phyloP scores from a whole-genome alignment of 2,888 invertebrate genomes.

The Agrilus biguttatus region DNA sequence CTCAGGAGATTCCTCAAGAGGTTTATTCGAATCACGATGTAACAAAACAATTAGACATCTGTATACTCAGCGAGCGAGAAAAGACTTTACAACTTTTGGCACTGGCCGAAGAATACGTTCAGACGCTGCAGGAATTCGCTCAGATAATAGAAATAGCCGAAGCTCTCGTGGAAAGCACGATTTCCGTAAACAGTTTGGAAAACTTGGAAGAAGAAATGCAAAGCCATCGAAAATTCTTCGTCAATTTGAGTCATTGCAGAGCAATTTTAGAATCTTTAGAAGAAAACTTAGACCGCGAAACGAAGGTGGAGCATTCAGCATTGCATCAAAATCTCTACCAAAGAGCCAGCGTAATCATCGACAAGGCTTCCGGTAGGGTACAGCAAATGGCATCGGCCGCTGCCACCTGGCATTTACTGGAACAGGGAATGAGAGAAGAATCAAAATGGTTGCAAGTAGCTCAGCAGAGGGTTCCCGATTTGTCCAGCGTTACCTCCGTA shows the following conservation, averaged over 20 bases:
- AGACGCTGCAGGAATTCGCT: slow-evolving; percentile 72
- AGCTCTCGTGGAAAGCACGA: slow-evolving; percentile 61
- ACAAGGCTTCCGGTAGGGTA: slow-evolving; percentile 65
- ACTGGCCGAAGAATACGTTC: slow-evolving; percentile 74
- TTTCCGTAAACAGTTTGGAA: slow-evolving; percentile 58
- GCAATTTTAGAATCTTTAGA: slow-evolving; percentile 76
- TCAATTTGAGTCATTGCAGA: slow-evolving; percentile 74
- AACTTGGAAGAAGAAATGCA: slow-evolving; percentile 83
- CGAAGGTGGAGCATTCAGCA: slow-evolving; percentile 54
- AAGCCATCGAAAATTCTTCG: slow-evolving; percentile 78
- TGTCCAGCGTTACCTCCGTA: slow-evolving; percentile 64
- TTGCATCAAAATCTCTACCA: slow-evolving; percentile 65
- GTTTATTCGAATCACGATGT: slow-evolving; percentile 51
- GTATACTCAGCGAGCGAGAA: slow-evolving; percentile 57
- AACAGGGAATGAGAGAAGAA: slow-evolving; percentile 73
- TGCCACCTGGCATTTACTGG: slow-evolving; percentile 67
- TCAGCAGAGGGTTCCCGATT: slow-evolving; percentile 68
- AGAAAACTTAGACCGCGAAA: slow-evolving; percentile 68
- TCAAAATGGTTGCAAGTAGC: slow-evolving; percentile 71
- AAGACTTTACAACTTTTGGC: slow-evolving; percentile 59
- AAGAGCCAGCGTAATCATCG: slow-evolving; percentile 60
- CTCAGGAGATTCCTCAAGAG: slow-evolving; percentile 51
- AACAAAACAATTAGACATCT: slow-evolving; percentile 53
- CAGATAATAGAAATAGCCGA: slow-evolving; percentile 78
- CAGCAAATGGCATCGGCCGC: slow-evolving; percentile 77